Conservation (phyloP, 2,888 invertebrate genomes). For the Macrophya annulata region DNA sequence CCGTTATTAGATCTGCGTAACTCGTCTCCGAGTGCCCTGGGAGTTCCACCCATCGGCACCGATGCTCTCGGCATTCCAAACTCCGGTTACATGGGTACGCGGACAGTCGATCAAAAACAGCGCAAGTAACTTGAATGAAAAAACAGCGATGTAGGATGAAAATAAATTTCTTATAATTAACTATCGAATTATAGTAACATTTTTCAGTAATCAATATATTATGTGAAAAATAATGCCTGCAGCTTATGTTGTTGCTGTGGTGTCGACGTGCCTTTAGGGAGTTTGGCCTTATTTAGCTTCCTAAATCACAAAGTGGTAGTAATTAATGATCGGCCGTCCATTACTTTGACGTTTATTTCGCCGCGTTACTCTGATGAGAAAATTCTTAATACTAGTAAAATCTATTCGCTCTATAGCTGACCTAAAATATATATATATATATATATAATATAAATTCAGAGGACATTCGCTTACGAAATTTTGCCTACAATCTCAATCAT, state of each 20-base stretch:
- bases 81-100: neutral
- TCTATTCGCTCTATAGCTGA: conserved; percentile 16
- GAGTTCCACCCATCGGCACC: conserved; percentile 24
- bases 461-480: conserved; percentile 37
- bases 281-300: neutral
- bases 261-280: neutral
- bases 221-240: neutral
- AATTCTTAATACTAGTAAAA: conserved; percentile 31
- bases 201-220: neutral
- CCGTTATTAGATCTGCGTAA: conserved; percentile 75
- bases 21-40: conserved; percentile 52
- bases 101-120: neutral
- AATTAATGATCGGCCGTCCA: conserved; percentile 29
- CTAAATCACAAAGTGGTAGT: neutral
- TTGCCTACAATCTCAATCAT: conserved; percentile 40
- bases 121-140: neutral
- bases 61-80: conserved; percentile 54
- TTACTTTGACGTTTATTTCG: conserved; percentile 24
- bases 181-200: no score
- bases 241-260: no score
- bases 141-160: neutral
- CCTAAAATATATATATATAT: conserved; percentile 22
- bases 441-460: conserved; percentile 6
- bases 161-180: neutral
- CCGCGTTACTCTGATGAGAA: neutral